A percentile compares a stretch with the other conserved stretches of the same genome.
These are phyloP conservation scores for Drosophila leontia DNA, from an alignment of 1,140 invertebrate species.

Conservation along the genomic window DNA sequence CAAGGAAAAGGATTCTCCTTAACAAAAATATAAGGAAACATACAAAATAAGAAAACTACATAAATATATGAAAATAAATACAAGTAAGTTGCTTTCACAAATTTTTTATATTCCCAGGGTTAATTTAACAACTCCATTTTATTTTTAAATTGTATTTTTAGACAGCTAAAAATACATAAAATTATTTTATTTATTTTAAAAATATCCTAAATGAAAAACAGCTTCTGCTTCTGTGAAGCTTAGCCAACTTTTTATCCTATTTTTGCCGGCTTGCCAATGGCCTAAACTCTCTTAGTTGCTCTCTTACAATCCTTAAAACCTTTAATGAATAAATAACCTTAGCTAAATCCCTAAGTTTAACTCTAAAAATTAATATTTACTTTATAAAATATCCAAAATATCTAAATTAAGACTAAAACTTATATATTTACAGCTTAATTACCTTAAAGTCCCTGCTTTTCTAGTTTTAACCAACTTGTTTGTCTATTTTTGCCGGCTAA, in stretches of 20 bases:
- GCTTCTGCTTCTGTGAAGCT: background rate
- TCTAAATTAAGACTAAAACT: background rate
- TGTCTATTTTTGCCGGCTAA: constrained; percentile 63
- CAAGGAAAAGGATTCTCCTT: constrained; percentile 1
- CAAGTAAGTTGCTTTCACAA: background rate
- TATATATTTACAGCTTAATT: background rate
- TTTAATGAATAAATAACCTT: background rate
- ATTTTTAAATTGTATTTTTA: background rate
- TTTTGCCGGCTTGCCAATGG: constrained; percentile 8
- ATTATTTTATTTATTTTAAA: background rate
- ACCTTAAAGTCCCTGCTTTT: background rate
- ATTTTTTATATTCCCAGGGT: background rate
- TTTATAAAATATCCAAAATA: accelerated
- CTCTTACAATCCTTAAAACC: background rate
- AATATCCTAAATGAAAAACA: background rate
- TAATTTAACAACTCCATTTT: background rate
- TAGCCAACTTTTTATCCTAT: background rate
- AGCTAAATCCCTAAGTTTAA: background rate
- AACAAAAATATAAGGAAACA: background rate
- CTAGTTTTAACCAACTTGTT: constrained; percentile 1
- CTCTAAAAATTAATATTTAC: background rate
- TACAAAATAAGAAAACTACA: background rate
- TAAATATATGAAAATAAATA: background rate
- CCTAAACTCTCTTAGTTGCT: background rate
- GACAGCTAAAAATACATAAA: background rate